Conservation (phyloP, 2,888 invertebrate species). For the Serrognathus titanus region DNA sequence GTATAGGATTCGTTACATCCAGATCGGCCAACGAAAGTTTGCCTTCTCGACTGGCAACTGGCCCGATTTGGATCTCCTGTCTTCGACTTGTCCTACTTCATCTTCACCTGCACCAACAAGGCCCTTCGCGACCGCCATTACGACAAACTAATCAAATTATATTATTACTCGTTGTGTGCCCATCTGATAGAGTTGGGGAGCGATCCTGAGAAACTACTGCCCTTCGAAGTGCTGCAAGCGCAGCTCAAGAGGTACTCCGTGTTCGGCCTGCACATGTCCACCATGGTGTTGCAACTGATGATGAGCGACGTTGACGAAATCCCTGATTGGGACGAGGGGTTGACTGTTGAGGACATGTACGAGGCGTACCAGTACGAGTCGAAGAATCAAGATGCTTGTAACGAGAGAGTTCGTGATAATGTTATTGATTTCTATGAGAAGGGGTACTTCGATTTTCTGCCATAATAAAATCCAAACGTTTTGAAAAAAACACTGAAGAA, state of each 20-base stretch:
- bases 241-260: slow-evolving; percentile 32
- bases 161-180: slow-evolving; percentile 33
- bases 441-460: slow-evolving; percentile 10
- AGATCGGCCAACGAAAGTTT: slow-evolving; percentile 26
- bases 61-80: slow-evolving; percentile 29
- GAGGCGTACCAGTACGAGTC: slow-evolving; percentile 7
- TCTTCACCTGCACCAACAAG: slow-evolving; percentile 35
- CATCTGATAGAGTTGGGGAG: slow-evolving; percentile 28
- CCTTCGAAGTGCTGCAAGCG: slow-evolving; percentile 27
- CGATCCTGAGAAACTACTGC: slow-evolving; percentile 31
- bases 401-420: slow-evolving; percentile 19
- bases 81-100: slow-evolving; percentile 36
- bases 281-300: slow-evolving; percentile 29
- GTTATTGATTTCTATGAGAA: slow-evolving; percentile 16
- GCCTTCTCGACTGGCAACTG: slow-evolving; percentile 34
- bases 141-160: slow-evolving; percentile 33
- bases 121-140: slow-evolving; percentile 32
- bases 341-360: background rate
- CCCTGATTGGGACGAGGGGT: slow-evolving; percentile 25
- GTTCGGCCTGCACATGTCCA: slow-evolving; percentile 29
- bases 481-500: no score
- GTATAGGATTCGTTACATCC: slow-evolving; percentile 6
- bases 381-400: slow-evolving; percentile 17
- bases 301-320: slow-evolving; percentile 30
- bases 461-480: no score